These are phyloP conservation scores for Syngnathus rostellatus DNA, from an alignment of 2,797 vertebrate species.

Conservation along the genomic window DNA sequence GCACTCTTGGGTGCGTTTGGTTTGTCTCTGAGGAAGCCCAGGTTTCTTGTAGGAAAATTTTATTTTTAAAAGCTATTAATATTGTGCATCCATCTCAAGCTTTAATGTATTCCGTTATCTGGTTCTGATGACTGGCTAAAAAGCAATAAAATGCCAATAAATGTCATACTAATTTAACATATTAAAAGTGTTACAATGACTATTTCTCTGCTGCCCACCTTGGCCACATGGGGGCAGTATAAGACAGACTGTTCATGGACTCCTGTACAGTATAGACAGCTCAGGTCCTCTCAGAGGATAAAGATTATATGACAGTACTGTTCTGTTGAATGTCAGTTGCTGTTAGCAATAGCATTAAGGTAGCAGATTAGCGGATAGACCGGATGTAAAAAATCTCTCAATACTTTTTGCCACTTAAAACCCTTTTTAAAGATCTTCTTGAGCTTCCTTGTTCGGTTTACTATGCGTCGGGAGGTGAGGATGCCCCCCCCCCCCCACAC, in stretches of 20 bases:
- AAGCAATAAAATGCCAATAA: too few species aligned
- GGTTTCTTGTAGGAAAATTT: not conserved
- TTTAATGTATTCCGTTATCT: not conserved
- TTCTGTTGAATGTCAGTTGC: too few species aligned
- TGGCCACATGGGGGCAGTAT: too few species aligned
- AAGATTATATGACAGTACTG: too few species aligned
- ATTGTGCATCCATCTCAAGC: not conserved
- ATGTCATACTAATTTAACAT: too few species aligned
- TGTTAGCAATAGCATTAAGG: too few species aligned
- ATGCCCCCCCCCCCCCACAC: not conserved
- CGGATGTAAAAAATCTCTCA: not conserved
- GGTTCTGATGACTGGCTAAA: not conserved
- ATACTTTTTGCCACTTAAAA: not conserved
- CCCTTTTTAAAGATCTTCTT: not conserved
- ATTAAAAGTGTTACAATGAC: too few species aligned
- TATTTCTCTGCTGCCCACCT: too few species aligned
- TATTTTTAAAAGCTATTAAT: not conserved
- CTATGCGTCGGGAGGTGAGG: not conserved
- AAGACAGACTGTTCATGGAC: too few species aligned
- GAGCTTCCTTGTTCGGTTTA: not conserved
- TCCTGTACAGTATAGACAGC: too few species aligned
- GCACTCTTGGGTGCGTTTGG: constrained; percentile 5
- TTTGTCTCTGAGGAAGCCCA: constrained; percentile 5
- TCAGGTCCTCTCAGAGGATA: too few species aligned
- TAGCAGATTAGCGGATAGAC: too few species aligned